Evolutionary conservation across 2,113 vertebrate genomes (phyloP).

Genomic region (Craseonycteris thonglongyai): DNA sequence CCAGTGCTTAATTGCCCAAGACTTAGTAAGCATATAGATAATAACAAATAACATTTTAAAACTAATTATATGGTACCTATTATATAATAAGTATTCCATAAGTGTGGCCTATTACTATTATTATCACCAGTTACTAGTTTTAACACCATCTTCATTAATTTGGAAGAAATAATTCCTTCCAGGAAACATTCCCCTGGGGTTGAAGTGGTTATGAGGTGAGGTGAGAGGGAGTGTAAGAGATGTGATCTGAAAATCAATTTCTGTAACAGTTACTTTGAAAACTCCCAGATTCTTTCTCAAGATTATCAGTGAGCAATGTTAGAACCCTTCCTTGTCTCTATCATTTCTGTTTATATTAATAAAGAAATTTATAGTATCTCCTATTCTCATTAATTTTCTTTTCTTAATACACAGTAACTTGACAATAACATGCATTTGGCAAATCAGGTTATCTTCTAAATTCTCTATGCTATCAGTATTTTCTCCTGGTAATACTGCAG

Average conservation of each 20-base stretch:
- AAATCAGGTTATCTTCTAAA: not conserved
- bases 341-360: not conserved
- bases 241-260: not conserved
- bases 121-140: not conserved
- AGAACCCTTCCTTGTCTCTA: not conserved
- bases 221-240: rapidly evolving
- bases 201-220: not conserved
- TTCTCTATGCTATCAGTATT: not conserved
- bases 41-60: not conserved
- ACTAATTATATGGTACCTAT: not conserved
- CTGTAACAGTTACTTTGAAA: not conserved
- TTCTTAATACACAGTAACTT: not conserved
- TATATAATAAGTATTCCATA: not conserved
- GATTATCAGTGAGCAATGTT: not conserved
- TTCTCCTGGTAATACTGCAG: not conserved
- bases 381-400: not conserved
- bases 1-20: not conserved
- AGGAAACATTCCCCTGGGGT: not conserved
- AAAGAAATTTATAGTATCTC: not conserved
- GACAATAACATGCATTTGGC: not conserved
- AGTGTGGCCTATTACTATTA: not conserved
- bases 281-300: not conserved
- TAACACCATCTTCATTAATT: not conserved
- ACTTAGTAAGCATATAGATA: not conserved
- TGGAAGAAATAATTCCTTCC: not conserved